Conservation (phyloP, 2,113 vertebrate genomes). For the Syrrhaptes paradoxus region DNA sequence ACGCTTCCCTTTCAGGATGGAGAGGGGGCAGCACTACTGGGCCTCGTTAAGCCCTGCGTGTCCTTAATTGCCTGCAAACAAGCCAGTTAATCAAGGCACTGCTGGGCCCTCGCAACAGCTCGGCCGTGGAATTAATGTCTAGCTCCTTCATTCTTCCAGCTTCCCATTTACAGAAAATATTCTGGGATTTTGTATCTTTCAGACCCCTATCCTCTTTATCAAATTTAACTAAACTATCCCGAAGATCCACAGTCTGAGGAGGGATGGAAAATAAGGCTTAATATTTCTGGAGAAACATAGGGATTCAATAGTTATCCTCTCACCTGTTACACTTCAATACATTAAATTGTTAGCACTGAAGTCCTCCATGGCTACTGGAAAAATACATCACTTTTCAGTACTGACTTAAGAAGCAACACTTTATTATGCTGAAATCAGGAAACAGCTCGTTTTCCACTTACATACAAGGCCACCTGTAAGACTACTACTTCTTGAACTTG, state of each 20-base stretch:
- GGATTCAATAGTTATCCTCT: background rate
- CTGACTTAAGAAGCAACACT: background rate
- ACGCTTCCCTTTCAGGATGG: rapidly evolving
- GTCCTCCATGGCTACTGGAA: background rate
- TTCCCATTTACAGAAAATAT: background rate
- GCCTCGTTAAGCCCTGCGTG: background rate
- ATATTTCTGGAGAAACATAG: background rate
- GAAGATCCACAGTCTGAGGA: background rate
- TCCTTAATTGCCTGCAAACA: background rate
- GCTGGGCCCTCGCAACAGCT: background rate
- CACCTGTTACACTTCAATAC: background rate
- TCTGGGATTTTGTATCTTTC: background rate
- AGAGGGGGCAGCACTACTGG: background rate
- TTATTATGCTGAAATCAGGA: background rate
- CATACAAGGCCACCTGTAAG: background rate
- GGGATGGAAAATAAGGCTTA: background rate
- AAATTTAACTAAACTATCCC: background rate
- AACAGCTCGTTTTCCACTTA: background rate
- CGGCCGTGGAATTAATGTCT: background rate
- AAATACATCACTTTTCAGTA: background rate
- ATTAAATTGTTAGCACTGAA: background rate
- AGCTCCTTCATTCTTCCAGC: background rate
- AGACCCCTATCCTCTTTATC: background rate
- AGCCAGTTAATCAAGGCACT: background rate
- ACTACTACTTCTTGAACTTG: background rate